Conservation (phyloP, 2,888 invertebrate species). For the Abscondita cerata region DNA sequence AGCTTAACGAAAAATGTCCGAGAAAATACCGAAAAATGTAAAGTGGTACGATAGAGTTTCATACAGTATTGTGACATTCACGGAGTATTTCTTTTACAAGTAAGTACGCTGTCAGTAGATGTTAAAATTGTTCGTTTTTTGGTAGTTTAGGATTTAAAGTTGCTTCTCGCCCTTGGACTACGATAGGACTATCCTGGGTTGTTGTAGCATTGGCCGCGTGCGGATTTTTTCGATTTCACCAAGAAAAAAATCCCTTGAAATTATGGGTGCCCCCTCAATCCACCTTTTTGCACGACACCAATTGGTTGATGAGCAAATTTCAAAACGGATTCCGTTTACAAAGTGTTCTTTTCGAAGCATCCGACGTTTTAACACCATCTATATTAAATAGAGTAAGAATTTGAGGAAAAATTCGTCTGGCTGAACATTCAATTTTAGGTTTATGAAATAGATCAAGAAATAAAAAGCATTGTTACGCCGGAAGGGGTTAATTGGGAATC, state of each 20-base stretch:
- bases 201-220: slow-evolving; percentile 66
- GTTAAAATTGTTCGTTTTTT: slow-evolving; percentile 26
- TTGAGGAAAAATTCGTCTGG: too few relatives aligned
- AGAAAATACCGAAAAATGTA: slow-evolving; percentile 37
- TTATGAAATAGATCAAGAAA: slow-evolving; percentile 43
- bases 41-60: slow-evolving; percentile 54
- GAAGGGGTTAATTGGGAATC: slow-evolving; percentile 57
- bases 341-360: slow-evolving; percentile 67
- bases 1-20: slow-evolving; percentile 28
- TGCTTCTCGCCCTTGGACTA: slow-evolving; percentile 67
- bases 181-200: slow-evolving; percentile 64
- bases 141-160: slow-evolving; percentile 69
- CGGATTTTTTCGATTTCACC: slow-evolving; percentile 70
- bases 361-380: slow-evolving; percentile 70
- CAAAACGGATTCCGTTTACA: slow-evolving; percentile 70
- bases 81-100: slow-evolving; percentile 55
- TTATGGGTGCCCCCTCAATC: slow-evolving; percentile 80
- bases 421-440: slow-evolving; percentile 20
- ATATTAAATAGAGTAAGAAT: slow-evolving; percentile 61
- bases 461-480: slow-evolving; percentile 42
- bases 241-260: slow-evolving; percentile 77
- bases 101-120: slow-evolving; percentile 42
- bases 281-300: slow-evolving; percentile 71
- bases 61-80: slow-evolving; percentile 48
- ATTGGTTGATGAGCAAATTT: slow-evolving; percentile 75